Base-by-base conservation (phyloP, 2,888 invertebrate species). In the Tenthredo amoena region DNA sequence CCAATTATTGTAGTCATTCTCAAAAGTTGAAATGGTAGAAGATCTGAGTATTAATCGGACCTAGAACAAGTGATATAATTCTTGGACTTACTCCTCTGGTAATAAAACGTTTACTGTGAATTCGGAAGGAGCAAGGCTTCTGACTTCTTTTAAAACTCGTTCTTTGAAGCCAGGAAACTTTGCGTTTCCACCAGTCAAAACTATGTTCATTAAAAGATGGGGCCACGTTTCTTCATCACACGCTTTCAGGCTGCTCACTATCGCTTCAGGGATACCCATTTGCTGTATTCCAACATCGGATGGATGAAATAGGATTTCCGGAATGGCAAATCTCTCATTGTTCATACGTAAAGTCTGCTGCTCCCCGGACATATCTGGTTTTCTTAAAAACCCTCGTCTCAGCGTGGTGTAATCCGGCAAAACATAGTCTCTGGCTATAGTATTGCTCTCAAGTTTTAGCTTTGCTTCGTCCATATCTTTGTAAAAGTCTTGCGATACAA, bases 361-460 rank as follows among this genome's bases (percentile, higher is more conserved):
- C 88, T 96, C 96, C 1, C 95, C 94, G 7, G 88, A 88, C 55
- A 89, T 89, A 55, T 91, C 95, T 10, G 93, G 91, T 40, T 95
- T 93, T 86, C 95, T 93, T 0, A 96, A 92, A 91, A 94, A 98
- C 12, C 99, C 99, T 88, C 99, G 94, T 85, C 97, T 95, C 9
- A 99, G 95, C 1, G 97, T 96, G 0, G 98, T 98, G 93, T 98
- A 99, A 94, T 99, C 99, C 0, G 99, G 99, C 83, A 99, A 94
- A 0, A 99, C 97, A 93, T 99, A 99, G 92, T 99, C 99, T 88
- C 97, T 95, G 4, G 96, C 95, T 85, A 98, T 97, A 5, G 96
- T 95, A 91, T 97, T 97, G 58, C 95, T 95, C 50, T 95, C 94
- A 26, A 94, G 95, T 92, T 95, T 94, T 85, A 93, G 93, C 87